Conservation (phyloP, 2,113 vertebrate genomes). For the Mirza zaza region DNA sequence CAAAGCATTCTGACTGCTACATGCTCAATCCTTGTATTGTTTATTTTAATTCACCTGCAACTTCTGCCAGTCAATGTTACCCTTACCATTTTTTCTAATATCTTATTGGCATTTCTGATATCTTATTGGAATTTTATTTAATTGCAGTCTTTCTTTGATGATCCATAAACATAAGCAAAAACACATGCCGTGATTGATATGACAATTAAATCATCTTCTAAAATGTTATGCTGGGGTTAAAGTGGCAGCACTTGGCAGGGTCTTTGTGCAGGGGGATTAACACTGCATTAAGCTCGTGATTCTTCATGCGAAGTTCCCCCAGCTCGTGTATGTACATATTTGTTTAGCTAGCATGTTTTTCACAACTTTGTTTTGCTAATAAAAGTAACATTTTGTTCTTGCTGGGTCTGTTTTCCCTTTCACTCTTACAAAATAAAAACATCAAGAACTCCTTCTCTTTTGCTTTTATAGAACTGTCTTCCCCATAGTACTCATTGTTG, state of each 20-base stretch:
- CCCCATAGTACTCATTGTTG: neutral
- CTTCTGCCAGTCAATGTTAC: neutral
- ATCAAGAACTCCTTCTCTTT: neutral
- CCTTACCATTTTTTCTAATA: neutral
- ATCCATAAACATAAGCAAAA: constrained; percentile 17
- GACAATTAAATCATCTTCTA: neutral
- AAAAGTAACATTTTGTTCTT: neutral
- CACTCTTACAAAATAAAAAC: neutral
- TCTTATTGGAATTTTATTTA: neutral
- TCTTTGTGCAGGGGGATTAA: neutral
- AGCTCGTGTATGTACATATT: neutral
- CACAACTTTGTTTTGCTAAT: neutral
- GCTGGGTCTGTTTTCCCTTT: neutral
- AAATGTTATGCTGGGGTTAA: neutral
- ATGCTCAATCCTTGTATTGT: neutral
- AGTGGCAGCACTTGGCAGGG: neutral
- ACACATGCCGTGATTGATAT: neutral
- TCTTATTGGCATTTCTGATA: neutral
- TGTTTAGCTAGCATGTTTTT: neutral
- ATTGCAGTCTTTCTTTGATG: neutral
- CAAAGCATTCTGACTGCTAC: neutral
- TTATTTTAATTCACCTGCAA: neutral
- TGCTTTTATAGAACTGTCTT: neutral
- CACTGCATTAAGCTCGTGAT: neutral
- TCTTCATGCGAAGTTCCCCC: neutral